These are phyloP conservation scores for Drosophila setosimentum DNA, from an alignment of 2,888 invertebrate species.

Conservation along the genomic window DNA sequence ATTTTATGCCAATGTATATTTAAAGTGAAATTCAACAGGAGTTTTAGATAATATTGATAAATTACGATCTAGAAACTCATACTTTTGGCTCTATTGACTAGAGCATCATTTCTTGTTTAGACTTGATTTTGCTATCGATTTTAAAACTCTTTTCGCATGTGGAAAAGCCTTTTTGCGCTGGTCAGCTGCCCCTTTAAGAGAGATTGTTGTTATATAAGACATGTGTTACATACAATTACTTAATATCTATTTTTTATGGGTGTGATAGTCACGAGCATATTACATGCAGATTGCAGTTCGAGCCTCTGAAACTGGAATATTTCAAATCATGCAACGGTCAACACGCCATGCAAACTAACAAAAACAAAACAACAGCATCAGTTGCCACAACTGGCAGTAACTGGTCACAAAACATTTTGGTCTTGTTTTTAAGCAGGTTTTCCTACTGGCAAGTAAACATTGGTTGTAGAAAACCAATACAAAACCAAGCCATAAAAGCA, in stretches of 20 bases:
- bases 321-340: constrained; percentile 54
- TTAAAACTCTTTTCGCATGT: constrained; percentile 13
- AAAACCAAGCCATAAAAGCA: neutral
- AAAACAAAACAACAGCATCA: constrained; percentile 13
- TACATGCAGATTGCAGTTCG: constrained; percentile 48
- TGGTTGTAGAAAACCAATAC: constrained; percentile 29
- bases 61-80: too few species aligned
- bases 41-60: neutral
- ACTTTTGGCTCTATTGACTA: too few species aligned
- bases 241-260: constrained; percentile 43
- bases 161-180: constrained; percentile 2
- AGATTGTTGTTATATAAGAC: constrained; percentile 33
- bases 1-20: neutral
- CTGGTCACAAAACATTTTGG: constrained; percentile 44
- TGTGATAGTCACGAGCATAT: constrained; percentile 58
- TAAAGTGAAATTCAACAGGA: neutral
- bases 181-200: constrained; percentile 21
- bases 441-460: constrained; percentile 33
- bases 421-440: constrained; percentile 41
- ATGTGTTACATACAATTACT: constrained; percentile 43
- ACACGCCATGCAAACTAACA: constrained; percentile 37
- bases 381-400: constrained; percentile 17
- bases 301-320: constrained; percentile 35
- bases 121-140: constrained; percentile 1
- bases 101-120: neutral